phyloP scores from a whole-genome alignment of 2,797 vertebrate genomes.

The Falco columbarius region DNA sequence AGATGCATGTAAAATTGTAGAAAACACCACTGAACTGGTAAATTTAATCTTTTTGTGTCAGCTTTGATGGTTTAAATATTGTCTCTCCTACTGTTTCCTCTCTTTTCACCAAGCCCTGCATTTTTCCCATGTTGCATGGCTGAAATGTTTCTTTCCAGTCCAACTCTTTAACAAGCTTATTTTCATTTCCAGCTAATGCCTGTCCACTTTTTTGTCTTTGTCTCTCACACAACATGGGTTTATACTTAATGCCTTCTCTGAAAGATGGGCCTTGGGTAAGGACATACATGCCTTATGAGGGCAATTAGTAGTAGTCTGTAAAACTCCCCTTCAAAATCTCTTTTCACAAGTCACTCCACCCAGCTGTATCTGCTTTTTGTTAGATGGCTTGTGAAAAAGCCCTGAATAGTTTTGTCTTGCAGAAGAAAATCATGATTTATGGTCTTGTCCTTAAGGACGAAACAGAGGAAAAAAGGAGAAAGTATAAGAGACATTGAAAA shows the following conservation, averaged over 20 bases:
- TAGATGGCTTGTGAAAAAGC: background rate
- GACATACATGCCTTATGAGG: background rate
- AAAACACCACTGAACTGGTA: background rate
- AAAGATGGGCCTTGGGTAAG: background rate
- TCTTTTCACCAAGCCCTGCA: background rate
- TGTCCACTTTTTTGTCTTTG: fast-evolving
- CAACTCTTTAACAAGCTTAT: background rate
- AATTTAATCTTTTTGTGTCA: background rate
- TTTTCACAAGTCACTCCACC: background rate
- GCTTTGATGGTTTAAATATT: background rate
- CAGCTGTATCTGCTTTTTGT: background rate
- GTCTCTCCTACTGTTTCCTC: background rate
- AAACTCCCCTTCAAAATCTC: background rate
- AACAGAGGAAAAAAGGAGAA: background rate
- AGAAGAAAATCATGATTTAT: background rate
- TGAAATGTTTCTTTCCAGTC: background rate
- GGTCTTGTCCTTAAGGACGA: background rate
- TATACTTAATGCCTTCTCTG: background rate
- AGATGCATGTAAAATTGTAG: background rate
- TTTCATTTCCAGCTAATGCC: background rate
- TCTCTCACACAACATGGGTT: background rate
- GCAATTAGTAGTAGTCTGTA: background rate
- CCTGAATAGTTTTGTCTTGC: background rate
- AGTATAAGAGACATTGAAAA: background rate
- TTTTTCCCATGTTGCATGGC: background rate